Evolutionary conservation across 37 sponge, comb jelly and placozoan genomes (phyloP), one percentile per base, ranked within the genome.

Genomic region (Axinella damicornis): DNA sequence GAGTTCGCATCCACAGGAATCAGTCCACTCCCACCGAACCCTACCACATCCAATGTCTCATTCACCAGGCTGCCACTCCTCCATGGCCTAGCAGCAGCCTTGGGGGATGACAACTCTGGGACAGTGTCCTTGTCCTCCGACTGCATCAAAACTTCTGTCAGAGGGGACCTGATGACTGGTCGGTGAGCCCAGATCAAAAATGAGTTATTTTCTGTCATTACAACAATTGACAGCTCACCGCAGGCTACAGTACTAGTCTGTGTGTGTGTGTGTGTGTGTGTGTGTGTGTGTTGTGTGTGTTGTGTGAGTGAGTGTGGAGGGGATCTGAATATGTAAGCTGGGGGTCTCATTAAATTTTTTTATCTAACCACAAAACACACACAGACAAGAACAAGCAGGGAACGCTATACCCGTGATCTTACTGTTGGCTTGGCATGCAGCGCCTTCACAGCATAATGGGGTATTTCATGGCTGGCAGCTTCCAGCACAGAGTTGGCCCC

Each of bases 401-500:
- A n/a, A n/a, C n/a, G n/a, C n/a, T n/a, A 31, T 46, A 46, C 9
- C 46, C 9, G 46, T 9, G 6, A 46, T 53, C 87, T 79, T 71
- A 94, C 95, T 52, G 79, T 88, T 19, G 94, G 82, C 65, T 66
- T 88, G 22, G 81, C 41, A 37, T 57, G 59, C 35, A 88, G 78
- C 54, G 53, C 70, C 65, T 81, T 86, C 56, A 93, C 92, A 20
- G 79, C 33, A 4, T n/a, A 70, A 68, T n/a, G 88, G 73, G 20
- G 69, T 77, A 52, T 82, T 80, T n/a, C 71, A 62, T 19, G 77
- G 52, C 13, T 40, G 69, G 1, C 61, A 27, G 53, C 88, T 76
- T 1, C 95, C 97, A 15, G 88, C 46, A 15, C 99, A 95, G 62
- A 96, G 73, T 80, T 98, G 99, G 5, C 99, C 99, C 52, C 88